Percentiles rank a stretch among this genome's conserved stretches.
Evolutionary conservation across 2,113 vertebrate genomes (phyloP).

Genomic region (Gulo gulo): DNA sequence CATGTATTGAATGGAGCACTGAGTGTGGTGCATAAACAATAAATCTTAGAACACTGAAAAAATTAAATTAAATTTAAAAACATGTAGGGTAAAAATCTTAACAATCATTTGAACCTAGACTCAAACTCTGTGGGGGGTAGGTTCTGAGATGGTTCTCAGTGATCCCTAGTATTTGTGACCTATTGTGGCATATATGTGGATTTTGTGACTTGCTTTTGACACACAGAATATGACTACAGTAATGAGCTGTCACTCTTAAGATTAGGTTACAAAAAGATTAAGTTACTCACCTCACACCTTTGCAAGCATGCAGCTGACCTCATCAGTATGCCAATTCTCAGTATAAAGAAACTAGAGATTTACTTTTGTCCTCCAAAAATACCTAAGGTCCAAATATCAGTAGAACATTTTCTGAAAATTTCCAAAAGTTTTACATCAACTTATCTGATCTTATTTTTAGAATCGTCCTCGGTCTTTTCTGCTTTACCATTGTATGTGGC

Average conservation of each 20-base stretch:
- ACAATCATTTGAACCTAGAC: background rate
- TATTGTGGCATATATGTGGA: background rate
- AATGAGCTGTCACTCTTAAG: background rate
- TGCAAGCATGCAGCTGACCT: background rate
- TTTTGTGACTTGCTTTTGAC: background rate
- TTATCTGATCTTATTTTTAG: background rate
- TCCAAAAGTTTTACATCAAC: background rate
- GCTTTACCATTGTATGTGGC: background rate
- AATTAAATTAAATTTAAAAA: background rate
- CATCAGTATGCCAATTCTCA: background rate
- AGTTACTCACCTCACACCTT: background rate
- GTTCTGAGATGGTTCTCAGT: background rate
- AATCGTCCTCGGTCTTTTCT: background rate
- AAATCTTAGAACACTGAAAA: too few relatives aligned
- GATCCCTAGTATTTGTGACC: background rate
- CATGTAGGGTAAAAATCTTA: background rate
- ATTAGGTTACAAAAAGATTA: background rate
- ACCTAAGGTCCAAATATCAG: background rate
- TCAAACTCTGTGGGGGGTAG: background rate
- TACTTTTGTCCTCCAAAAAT: background rate
- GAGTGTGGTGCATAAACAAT: too few relatives aligned
- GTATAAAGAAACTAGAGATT: background rate
- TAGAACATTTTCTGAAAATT: background rate
- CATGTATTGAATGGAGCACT: too few relatives aligned
- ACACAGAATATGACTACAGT: background rate